Percentiles rank a stretch among this genome's conserved stretches.
Evolutionary conservation across 2,888 invertebrate genomes (phyloP).

Genomic region (Meliscaeva auricollis): DNA sequence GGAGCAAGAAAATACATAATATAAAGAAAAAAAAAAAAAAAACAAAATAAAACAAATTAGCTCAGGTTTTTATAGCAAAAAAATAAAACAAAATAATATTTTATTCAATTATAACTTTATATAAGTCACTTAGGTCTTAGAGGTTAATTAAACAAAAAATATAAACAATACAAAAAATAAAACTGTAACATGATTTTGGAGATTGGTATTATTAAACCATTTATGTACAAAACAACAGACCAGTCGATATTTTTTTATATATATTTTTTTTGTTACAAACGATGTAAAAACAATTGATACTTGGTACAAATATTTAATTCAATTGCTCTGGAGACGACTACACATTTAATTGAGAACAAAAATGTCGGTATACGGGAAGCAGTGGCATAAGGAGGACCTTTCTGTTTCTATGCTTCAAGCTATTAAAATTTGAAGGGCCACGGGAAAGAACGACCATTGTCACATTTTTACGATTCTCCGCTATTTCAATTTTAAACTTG

Average conservation of each 20-base stretch:
- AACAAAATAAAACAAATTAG: constrained; percentile 50
- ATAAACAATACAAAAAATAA: constrained; percentile 15
- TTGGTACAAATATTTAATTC: too few species aligned
- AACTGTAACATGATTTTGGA: constrained; percentile 41
- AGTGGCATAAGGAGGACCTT: too few species aligned
- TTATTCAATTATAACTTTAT: constrained; percentile 49
- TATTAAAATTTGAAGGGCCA: too few species aligned
- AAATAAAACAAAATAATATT: constrained; percentile 43
- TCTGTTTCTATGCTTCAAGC: too few species aligned
- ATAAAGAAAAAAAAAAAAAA: constrained; percentile 3
- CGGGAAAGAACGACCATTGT: too few species aligned
- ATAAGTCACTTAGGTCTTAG: constrained; percentile 64
- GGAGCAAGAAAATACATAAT: constrained; percentile 47
- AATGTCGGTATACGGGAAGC: too few species aligned
- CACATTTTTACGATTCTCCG: too few species aligned
- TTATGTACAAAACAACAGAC: constrained; percentile 8
- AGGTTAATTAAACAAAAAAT: constrained; percentile 40
- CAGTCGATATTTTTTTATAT: not conserved
- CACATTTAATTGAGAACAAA: too few species aligned
- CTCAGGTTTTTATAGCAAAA: constrained; percentile 75
- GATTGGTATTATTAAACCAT: constrained; percentile 31
- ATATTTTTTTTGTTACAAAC: not conserved
- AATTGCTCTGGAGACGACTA: too few species aligned
- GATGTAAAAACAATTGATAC: too few species aligned
- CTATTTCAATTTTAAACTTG: too few species aligned